phyloP scores from a whole-genome alignment of 2,797 vertebrate species.

The Artibeus lituratus region DNA sequence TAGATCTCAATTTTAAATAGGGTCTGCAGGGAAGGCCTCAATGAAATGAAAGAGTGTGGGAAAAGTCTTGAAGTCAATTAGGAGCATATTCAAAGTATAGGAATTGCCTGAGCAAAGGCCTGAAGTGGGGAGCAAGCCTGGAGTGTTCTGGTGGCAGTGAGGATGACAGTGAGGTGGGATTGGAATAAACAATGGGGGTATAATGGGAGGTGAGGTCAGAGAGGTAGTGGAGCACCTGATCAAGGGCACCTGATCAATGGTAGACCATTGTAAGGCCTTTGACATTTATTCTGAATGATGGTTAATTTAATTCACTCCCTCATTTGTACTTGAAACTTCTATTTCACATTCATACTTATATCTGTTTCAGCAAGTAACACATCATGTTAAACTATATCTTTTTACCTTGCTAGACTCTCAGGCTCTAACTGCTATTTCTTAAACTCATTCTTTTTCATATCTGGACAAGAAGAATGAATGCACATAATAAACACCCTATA shows the following conservation, averaged over 20 bases:
- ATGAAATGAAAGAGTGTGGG: background rate
- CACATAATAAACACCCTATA: background rate
- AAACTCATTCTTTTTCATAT: constrained; percentile 45
- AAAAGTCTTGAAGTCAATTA: background rate
- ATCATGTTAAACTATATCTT: constrained; percentile 46
- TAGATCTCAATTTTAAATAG: background rate
- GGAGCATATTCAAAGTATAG: background rate
- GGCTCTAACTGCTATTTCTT: constrained; percentile 33
- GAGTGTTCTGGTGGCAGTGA: background rate
- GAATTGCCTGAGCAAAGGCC: background rate
- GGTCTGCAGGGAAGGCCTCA: background rate
- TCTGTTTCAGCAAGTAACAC: constrained; percentile 47
- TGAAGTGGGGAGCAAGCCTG: background rate
- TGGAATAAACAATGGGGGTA: background rate
- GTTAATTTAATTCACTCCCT: constrained; percentile 54
- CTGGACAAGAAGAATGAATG: constrained; percentile 34
- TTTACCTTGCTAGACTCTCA: background rate
- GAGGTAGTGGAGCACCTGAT: background rate
- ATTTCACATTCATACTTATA: background rate
- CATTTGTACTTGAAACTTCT: constrained; percentile 14
- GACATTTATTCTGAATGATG: constrained; percentile 56
- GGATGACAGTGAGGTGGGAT: background rate
- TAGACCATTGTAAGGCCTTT: background rate
- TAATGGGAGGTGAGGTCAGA: background rate
- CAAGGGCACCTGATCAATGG: background rate